Evolutionary conservation across 2,797 vertebrate genomes (phyloP), one percentile per base, ranked within the genome.

Genomic region (Cirrhinus mrigala): DNA sequence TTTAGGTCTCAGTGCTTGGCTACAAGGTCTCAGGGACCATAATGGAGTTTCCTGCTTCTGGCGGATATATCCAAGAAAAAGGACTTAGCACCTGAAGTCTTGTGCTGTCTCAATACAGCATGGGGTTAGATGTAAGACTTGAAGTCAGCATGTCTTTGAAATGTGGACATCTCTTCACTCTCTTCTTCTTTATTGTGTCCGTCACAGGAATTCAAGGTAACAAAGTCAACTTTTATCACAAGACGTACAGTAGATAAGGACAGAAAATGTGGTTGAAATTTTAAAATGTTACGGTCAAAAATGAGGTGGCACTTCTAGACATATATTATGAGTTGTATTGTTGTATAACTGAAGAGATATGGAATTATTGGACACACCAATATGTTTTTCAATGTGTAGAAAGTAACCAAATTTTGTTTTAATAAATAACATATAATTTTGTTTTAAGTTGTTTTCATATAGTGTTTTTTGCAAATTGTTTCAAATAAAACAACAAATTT

Each of bases 191-290:
- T 90, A 81, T 92, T 77, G 91, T 95, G 20, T 95, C 94, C 71
- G 93, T 94, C 88, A 92, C 94, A 82, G 95, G 93, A 92, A 92
- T 88, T 84, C 94, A 92, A 97, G 97, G 97, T 98, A 94, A 96
- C 94, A 56, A 16, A 10, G 8, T 44, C 37, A 44, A 0, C 54
- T 86, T 91, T 87, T 85, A n/a, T 71, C 66, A 14, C 6, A 37
- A 46, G 37, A 11, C 58, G 5, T 40, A 40, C 40, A 40, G 40
- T 46, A 84, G 16, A 46, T 18, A 10, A 46, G 24, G 37, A 69
- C 1, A 20, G 9, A 6, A 33, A 22, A 2, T 76, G 9, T 4
- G 6, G 29, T 76, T 15, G 15, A 33, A 3, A 54, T 11, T 20
- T 75, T 18, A 20, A 20, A 54, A 76, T 76, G 69, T 48, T 24